Conservation (phyloP, 2,888 invertebrate species). For the Nemotelus pantherinus region DNA sequence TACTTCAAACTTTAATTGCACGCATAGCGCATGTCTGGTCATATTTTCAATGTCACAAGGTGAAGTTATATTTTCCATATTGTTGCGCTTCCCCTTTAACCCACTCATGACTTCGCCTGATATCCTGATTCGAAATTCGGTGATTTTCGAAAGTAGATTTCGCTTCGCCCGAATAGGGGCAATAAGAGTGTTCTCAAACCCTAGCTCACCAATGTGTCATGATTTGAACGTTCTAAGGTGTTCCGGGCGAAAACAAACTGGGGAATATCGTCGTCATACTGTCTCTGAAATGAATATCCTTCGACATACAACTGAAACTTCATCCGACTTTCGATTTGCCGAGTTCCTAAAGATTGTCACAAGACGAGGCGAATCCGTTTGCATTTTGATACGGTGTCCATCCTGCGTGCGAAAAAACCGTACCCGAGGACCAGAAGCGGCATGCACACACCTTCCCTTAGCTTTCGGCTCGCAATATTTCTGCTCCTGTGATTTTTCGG, state of each 20-base stretch:
- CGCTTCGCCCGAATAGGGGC: not conserved
- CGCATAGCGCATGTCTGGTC: constrained; percentile 7
- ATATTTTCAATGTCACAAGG: constrained; percentile 33
- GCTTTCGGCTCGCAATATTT: not conserved
- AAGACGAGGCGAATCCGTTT: constrained; percentile 7
- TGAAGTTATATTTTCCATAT: not conserved
- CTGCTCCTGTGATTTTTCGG: not conserved
- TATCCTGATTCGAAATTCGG: not conserved
- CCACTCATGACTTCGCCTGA: not conserved
- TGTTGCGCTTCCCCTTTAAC: not conserved
- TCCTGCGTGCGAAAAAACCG: not conserved
- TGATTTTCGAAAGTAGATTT: not conserved
- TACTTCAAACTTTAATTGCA: not conserved
- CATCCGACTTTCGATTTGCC: not conserved
- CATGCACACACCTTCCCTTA: not conserved
- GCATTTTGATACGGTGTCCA: constrained; percentile 4
- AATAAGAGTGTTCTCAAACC: not conserved
- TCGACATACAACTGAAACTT: not conserved
- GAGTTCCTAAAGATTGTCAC: not conserved
- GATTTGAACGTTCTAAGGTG: constrained; percentile 1
- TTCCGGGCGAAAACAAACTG: not conserved
- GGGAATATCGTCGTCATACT: not conserved
- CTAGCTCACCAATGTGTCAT: not conserved
- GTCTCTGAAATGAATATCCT: not conserved
- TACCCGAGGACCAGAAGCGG: no score